These are phyloP conservation scores for Julus scanicus DNA, from an alignment of 2,888 invertebrate genomes.

Conservation along the genomic window DNA sequence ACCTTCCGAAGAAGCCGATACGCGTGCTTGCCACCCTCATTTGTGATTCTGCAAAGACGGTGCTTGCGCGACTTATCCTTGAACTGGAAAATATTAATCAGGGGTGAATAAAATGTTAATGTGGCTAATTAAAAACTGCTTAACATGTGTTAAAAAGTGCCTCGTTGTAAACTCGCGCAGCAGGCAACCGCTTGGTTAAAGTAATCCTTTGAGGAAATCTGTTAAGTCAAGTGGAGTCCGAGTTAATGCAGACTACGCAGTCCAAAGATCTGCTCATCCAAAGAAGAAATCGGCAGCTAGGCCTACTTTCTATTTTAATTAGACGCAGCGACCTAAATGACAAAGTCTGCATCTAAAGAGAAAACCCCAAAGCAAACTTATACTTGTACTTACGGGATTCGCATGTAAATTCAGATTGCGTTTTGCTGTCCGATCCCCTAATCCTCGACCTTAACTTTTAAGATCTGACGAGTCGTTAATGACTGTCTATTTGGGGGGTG, in stretches of 20 bases:
- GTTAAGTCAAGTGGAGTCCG: slow-evolving; percentile 19
- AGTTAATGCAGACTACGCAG: neutral
- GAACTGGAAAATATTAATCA: neutral
- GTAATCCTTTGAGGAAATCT: slow-evolving; percentile 3
- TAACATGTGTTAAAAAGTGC: neutral
- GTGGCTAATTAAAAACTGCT: slow-evolving; percentile 9
- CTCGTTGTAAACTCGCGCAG: neutral
- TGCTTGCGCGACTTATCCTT: neutral
- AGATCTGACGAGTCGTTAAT: neutral
- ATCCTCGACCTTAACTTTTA: slow-evolving; percentile 10
- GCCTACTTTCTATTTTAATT: slow-evolving; percentile 23
- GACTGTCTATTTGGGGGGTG: slow-evolving; percentile 8
- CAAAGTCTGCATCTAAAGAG: neutral
- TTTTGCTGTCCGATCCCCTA: neutral
- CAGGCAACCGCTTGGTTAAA: neutral
- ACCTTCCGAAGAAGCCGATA: neutral
- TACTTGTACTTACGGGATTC: neutral
- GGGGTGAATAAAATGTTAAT: slow-evolving; percentile 9
- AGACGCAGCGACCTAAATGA: neutral
- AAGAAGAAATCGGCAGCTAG: neutral
- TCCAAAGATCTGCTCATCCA: slow-evolving; percentile 20
- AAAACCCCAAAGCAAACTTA: neutral
- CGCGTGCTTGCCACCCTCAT: neutral
- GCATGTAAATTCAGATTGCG: neutral
- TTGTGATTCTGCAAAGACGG: neutral